phyloP scores from a whole-genome alignment of 1,140 invertebrate genomes.

The Ridgeia piscesae region DNA sequence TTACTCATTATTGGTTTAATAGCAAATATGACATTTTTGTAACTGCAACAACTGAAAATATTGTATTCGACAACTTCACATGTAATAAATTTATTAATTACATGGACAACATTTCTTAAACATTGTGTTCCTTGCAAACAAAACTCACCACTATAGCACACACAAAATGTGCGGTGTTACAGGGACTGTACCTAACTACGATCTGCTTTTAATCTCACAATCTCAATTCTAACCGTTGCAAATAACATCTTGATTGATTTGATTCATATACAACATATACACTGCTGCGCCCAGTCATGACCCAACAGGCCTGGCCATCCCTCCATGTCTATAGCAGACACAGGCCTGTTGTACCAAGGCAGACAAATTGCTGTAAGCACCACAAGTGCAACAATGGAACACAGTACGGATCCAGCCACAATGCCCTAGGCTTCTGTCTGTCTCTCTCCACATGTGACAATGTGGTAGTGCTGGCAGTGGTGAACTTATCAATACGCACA shows the following conservation, averaged over 20 bases:
- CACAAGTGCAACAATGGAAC: not conserved
- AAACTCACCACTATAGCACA: no score
- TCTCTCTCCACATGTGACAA: not conserved
- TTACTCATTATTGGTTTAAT: not conserved
- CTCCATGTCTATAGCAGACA: not conserved
- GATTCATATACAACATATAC: not conserved
- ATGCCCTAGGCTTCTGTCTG: not conserved
- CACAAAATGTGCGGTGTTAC: no score
- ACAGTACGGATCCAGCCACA: not conserved
- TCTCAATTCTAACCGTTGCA: not conserved
- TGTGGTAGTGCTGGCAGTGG: not conserved
- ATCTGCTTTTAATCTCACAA: not conserved
- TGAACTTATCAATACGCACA: constrained; percentile 1
- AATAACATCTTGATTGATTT: not conserved
- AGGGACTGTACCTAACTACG: not conserved
- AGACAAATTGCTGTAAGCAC: not conserved
- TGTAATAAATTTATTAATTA: no score
- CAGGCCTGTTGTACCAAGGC: not conserved
- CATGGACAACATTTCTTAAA: no score
- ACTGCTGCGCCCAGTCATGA: not conserved
- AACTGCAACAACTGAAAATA: not conserved
- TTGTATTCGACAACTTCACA: not conserved
- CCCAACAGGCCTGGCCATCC: not conserved
- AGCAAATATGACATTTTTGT: not conserved
- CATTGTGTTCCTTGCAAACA: no score